Conservation (phyloP, 2,888 invertebrate genomes). For the Melipona bicolor region DNA sequence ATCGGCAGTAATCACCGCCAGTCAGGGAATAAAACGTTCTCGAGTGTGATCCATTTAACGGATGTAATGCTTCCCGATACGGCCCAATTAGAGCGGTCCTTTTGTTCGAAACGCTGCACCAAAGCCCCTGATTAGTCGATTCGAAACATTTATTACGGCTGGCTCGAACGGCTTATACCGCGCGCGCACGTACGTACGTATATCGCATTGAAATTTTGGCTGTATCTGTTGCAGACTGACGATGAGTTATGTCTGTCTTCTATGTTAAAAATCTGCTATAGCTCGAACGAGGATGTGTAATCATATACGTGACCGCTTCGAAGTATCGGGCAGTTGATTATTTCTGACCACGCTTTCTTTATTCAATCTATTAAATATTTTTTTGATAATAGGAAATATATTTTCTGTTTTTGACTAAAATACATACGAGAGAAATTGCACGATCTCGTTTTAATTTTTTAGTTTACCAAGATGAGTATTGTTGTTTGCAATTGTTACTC, state of each 20-base stretch:
- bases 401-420: too few species aligned
- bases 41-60: conserved; percentile 69
- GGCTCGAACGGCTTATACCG: neutral
- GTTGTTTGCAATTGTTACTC: too few species aligned
- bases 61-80: conserved; percentile 67
- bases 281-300: neutral
- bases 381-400: too few species aligned
- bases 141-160: conserved; percentile 45
- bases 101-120: conserved; percentile 31
- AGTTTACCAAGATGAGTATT: too few species aligned
- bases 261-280: neutral
- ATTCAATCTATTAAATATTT: too few species aligned
- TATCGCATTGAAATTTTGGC: neutral
- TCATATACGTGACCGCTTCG: neutral
- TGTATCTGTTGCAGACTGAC: neutral
- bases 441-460: too few species aligned
- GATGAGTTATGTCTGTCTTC: neutral
- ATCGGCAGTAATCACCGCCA: conserved; percentile 67
- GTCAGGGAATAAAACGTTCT: conserved; percentile 62
- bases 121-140: conserved; percentile 54
- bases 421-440: too few species aligned
- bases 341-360: neutral
- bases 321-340: neutral
- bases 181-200: neutral
- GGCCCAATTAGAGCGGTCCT: conserved; percentile 59